Conservation (phyloP, 2,888 invertebrate genomes). For the Pristionchus entomophagus region DNA sequence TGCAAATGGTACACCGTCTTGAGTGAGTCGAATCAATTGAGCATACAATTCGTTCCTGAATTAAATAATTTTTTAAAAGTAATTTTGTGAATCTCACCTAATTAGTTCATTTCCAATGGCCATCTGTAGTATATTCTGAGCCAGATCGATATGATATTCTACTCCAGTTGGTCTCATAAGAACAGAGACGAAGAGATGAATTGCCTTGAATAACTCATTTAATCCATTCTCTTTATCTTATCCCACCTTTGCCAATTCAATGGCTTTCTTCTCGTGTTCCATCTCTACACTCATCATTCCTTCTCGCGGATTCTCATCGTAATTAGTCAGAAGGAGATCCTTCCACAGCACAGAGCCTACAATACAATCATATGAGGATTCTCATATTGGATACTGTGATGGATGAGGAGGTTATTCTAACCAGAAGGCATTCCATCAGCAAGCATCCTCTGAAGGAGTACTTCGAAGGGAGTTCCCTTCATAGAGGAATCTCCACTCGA, state of each 20-base stretch:
- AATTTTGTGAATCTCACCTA: constrained; percentile 37
- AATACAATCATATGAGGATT: too few species aligned
- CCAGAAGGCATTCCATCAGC: constrained; percentile 94
- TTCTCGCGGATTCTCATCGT: constrained; percentile 66
- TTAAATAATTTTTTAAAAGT: not conserved
- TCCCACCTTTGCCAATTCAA: constrained; percentile 65
- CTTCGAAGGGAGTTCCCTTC: constrained; percentile 92
- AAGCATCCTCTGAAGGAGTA: constrained; percentile 94
- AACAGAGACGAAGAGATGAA: constrained; percentile 95
- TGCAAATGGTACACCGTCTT: constrained; percentile 79
- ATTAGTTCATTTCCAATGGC: constrained; percentile 87
- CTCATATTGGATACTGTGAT: too few species aligned
- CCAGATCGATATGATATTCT: constrained; percentile 96
- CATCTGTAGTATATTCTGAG: constrained; percentile 94
- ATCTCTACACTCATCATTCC: constrained; percentile 65
- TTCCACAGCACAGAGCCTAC: constrained; percentile 64
- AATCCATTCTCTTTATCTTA: not conserved
- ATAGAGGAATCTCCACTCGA: constrained; percentile 84
- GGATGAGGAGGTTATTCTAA: constrained; percentile 69
- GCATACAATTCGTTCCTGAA: constrained; percentile 93
- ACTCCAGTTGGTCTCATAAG: constrained; percentile 94
- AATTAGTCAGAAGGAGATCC: constrained; percentile 64
- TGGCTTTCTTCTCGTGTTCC: constrained; percentile 62
- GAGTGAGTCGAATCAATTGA: constrained; percentile 91
- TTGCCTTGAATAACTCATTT: constrained; percentile 82